Base-by-base conservation (phyloP, 2,888 invertebrate genomes). In the Dione vanillae region DNA sequence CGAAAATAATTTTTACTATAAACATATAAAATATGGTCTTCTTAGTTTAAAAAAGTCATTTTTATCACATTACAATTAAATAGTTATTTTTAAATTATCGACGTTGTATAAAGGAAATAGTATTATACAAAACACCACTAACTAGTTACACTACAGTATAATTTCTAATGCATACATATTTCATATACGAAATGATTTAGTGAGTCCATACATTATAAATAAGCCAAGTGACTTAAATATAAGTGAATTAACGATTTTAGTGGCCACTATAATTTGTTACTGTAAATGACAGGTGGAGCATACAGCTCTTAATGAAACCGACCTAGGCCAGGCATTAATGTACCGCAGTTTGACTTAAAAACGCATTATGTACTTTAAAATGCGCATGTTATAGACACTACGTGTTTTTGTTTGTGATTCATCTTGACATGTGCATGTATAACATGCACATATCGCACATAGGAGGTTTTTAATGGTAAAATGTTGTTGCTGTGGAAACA, bases 281-380 rank as follows among this genome's bases (percentile, higher is more conserved):
- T 64, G 64, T 37, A 64, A 19, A 37, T 49, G 64, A 64, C 64
- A 51, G 49, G 64, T 64, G 37, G 37, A 64, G 8, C 49, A 27
- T 47, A 16, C 20, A 47, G 58, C 52, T 66, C 66, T 61, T 70
- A 70, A 66, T 66, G 58, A 61, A 66, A 61, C 41, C 47, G 66
- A 70, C 66, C 70, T 40, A 54, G 16, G 20, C 52, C 66, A 54
- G 66, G 66, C 54, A 51, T 59, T 47, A 61, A 61, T 61, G 51
- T 43, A 19, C 52, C 61, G 37, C 52, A 61, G 45, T 69, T 64
- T 16, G 37, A 66, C 61, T 70, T 70, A 66, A 67, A 67, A 61
- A 45, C 45, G 54, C 58, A 66, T 70, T 66, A 61, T 59, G 61
- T 14, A 43, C 10, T 35, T 19, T 27, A 12, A 45, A 65, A 58